Evolutionary conservation across 2,113 vertebrate genomes (phyloP).

Genomic region (Montifringilla adamsi): DNA sequence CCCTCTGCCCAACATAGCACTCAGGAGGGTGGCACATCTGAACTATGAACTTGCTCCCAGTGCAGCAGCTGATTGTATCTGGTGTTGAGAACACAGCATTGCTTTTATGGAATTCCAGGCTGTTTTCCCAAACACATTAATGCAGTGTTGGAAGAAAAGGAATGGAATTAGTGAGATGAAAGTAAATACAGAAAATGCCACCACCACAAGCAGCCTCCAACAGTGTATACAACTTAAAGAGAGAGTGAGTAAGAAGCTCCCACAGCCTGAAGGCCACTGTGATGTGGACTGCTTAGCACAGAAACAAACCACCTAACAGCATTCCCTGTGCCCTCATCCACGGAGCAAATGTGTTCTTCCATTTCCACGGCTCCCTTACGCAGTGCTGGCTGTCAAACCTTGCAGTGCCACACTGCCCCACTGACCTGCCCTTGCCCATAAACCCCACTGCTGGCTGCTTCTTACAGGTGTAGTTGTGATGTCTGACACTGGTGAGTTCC

Average conservation of each 20-base stretch:
- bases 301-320: neutral
- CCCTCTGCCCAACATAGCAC: neutral
- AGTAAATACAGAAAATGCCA: neutral
- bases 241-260: neutral
- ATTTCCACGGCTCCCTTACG: neutral
- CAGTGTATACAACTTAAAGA: neutral
- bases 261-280: neutral
- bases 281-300: neutral
- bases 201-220: neutral
- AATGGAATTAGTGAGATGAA: neutral
- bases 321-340: neutral
- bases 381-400: neutral
- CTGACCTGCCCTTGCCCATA: no score
- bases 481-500: neutral
- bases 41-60: neutral
- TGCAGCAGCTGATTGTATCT: neutral
- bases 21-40: neutral
- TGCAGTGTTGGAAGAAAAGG: neutral
- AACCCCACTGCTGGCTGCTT: rapidly evolving
- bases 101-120: neutral
- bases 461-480: neutral
- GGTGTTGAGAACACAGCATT: neutral
- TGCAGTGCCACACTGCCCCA: neutral
- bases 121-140: neutral
- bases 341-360: rapidly evolving